Evolutionary conservation across 2,113 vertebrate species (phyloP), one percentile per base, ranked within the genome.

Genomic region (Chaetorhynchus papuensis): DNA sequence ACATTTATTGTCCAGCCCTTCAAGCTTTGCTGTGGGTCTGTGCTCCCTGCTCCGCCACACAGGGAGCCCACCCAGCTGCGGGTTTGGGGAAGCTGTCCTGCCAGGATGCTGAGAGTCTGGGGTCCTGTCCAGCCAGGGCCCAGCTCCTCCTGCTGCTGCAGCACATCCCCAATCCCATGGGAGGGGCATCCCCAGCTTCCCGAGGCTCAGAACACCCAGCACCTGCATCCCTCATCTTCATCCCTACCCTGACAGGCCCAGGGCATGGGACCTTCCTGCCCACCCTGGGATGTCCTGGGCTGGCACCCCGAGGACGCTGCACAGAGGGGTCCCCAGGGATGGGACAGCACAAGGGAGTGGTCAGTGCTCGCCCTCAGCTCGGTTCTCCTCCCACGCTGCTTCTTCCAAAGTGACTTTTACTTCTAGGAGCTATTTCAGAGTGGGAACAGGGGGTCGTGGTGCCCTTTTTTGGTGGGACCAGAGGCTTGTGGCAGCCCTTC

Each of bases 371-470:
- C 50, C 72, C 44, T n/a, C 21, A 2, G n/a, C 68, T 75, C 5
- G 0, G 9, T 9, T 52, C 69, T 65, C 19, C 53, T 82, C 37
- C 45, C 45, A 27, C 0, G 0, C 31, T 18, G 27, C 56, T 18
- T 19, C 19, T 54, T 31, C 42, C 84, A 33, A 30, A 49, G 69
- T 3, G 53, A 14, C 14, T 35, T 80, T 26, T 76, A 26, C 13
- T 70, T 16, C 52, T 8, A 11, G 47, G 42, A 85, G 59, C 28
- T 30, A 1, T 39, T 42, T 33, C 64, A 28, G 35, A 49, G 54
- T 3, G 49, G 42, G 31, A 42, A 1, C 44, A 2, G 44, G 30
- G 24, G 21, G 3, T 15, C 0, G 0, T 15, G 56, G 41, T 1
- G 5, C 26, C 18, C 15, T 31, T 61, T 49, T 8, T 8, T 26